Base-by-base conservation (phyloP, 2,113 vertebrate genomes). In the Scophthalmus maximus region DNA sequence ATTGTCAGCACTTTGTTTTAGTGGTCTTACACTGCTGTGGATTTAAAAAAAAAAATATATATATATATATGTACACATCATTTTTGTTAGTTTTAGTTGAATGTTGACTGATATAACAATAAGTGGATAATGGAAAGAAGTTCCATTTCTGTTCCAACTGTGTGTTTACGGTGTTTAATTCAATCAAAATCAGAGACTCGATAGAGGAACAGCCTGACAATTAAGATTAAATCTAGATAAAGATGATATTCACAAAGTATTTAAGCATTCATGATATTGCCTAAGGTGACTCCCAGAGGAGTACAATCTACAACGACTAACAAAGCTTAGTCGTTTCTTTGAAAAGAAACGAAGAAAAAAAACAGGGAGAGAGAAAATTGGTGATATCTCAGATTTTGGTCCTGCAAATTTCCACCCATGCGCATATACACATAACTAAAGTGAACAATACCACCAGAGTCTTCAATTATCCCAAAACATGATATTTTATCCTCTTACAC, bases 401-500 rank as follows among this genome's bases (percentile, higher is more conserved):
- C 18, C 30, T 51, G 51, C 59, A 67, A 60, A 61, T 68, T 36
- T 51, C 47, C 59, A 74, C 25, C 29, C 47, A 47, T n/a, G 29
- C 25, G 18, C 47, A n/a, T n/a, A n/a, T n/a, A 50, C 49, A 51
- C 20, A 50, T 8, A 46, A 64, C 60, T 38, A 53, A 66, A 82
- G 58, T 57, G 38, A 79, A 85, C 64, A 73, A 67, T 56, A 15
- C 32, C 20, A 2, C 42, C 18, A 58, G 26, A 82, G 70, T 68
- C 18, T 60, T 20, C 26, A 78, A 50, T 82, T 78, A 81, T 77
- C 36, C 61, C 23, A 65, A 81, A 82, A 6, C 30, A 64, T 36
- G 26, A 57, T 68, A 65, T 29, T 59, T 34, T 53, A 34, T 27
- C 11, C 69, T 63, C 30, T 66, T 34, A 53, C 55, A 81, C 26